Conservation (phyloP, 2,113 vertebrate genomes). For the Gavialis gangeticus region DNA sequence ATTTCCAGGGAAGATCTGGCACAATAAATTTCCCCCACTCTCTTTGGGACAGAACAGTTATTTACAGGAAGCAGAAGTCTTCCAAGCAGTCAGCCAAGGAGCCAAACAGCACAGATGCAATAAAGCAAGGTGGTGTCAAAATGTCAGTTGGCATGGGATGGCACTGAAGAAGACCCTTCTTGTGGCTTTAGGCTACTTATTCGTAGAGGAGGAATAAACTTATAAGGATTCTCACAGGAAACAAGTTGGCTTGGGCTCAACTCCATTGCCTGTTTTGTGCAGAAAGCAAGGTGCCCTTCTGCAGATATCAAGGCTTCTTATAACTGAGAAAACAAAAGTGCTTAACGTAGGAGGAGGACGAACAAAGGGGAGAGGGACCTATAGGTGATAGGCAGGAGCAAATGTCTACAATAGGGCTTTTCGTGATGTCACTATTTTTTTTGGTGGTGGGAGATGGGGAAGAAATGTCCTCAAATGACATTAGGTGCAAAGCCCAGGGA, state of each 20-base stretch:
- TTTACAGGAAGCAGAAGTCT: background rate
- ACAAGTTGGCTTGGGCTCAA: fast-evolving
- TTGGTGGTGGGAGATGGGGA: too few relatives aligned
- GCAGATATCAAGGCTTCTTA: background rate
- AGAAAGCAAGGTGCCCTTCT: background rate
- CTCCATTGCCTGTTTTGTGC: fast-evolving
- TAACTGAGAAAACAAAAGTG: background rate
- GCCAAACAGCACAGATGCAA: background rate
- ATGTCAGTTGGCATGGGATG: background rate
- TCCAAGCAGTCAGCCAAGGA: fast-evolving
- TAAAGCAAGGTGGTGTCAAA: fast-evolving
- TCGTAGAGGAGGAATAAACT: background rate
- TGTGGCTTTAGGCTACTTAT: background rate
- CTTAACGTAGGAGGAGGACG: too few relatives aligned
- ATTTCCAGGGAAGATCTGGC: background rate
- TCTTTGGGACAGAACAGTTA: background rate
- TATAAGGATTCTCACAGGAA: fast-evolving
- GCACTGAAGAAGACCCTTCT: background rate
- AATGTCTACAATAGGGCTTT: too few relatives aligned
- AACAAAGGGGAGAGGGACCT: too few relatives aligned
- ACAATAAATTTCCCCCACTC: background rate
- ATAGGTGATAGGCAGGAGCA: too few relatives aligned
- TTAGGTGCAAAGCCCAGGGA: background rate
- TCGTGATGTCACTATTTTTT: too few relatives aligned
- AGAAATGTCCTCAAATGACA: background rate